Base-by-base conservation (phyloP, 2,888 invertebrate genomes). In the Drosophila falleni region DNA sequence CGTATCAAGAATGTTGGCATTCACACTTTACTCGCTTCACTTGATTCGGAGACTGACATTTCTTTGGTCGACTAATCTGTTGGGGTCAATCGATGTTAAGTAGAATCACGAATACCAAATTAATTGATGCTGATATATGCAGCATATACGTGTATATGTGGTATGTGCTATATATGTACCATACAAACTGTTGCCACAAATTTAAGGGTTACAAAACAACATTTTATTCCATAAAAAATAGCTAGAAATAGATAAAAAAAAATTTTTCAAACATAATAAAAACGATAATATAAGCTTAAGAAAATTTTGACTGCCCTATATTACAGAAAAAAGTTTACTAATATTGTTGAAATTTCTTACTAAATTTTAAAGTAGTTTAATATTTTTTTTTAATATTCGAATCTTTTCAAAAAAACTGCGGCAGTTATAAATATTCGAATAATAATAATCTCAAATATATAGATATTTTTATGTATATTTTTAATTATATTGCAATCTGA, bases 1-100 rank as follows among this genome's bases (percentile, higher is more conserved):
- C 33, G 41, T 54, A 1, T 5, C n/a, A 75, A 77, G 77, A 78
- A 78, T 78, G 80, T 50, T 35, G 64, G 47, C 55, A 35, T 56
- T 56, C 55, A 56, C 55, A 56, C 55, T 55, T 55, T 33, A 44
- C 55, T 62, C 53, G 60, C 37, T 50, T 37, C 33, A 37, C 29
- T 42, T 47, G 66, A 16, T 58, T 44, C 64, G 63, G 60, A 75
- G 69, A 51, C 23, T 63, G 71, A 76, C 72, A 71, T 68, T 74
- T 78, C 81, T 70, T 80, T 59, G 62, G 71, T 78, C 77, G 86
- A 91, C 91, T 92, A 92, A 92, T 92, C 92, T 92, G 92, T 89
- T 88, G 87, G 85, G 93, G 93, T 93, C 93, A 93, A 93, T 93
- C 93, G 93, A 93, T 93, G 93, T 93, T 93, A 93, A 93, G 92